Base-by-base conservation (phyloP, 2,888 invertebrate species). In the Mesorhabditis spiculigera region DNA sequence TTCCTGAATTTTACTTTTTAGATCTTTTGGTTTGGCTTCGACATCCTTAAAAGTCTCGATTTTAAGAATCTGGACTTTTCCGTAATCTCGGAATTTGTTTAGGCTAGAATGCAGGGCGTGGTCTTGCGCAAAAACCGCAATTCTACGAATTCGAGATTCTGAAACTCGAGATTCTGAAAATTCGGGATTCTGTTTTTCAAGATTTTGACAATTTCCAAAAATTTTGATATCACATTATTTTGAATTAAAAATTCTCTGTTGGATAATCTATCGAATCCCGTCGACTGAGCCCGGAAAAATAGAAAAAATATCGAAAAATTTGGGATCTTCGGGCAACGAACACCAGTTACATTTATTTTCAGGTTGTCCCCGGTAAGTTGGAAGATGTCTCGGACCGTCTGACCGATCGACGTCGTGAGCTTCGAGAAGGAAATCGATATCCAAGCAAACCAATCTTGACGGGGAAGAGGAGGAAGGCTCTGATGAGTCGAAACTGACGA, bases 331-430 rank as follows among this genome's bases (percentile, higher is more conserved):
- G 10, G 43, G 63, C 8, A 44, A 5, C 13, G 8, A 45, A 65
- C 13, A 64, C 45, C 13, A n/a, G n/a, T n/a, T 2, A 8, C 61
- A 43, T 10, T 63, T n/a, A 41, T 63, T 69, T 76, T 70, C 68
- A 78, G 76, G 64, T 77, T 62, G 80, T 79, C 62, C 73, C 75
- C 42, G 78, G 81, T 5, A 69, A 73, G 43, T n/a, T 70, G 74
- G 6, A 79, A 79, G 44, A 75, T 79, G 68, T 85, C 85, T 8
- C 82, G 82, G 67, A 77, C 75, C 62, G 68, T 83, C 45, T 78
- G 82, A n/a, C 78, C 80, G 8, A 79, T 77, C 5, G 85, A 85
- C 66, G 67, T 78, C 63, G 79, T 78, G 45, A 85, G 85, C 41
- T 85, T 85, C 66, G 85, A 85, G 66, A 78, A 75, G 41, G 81